Evolutionary conservation across 2,888 invertebrate species (phyloP).

Genomic region (Synergus umbraculus): DNA sequence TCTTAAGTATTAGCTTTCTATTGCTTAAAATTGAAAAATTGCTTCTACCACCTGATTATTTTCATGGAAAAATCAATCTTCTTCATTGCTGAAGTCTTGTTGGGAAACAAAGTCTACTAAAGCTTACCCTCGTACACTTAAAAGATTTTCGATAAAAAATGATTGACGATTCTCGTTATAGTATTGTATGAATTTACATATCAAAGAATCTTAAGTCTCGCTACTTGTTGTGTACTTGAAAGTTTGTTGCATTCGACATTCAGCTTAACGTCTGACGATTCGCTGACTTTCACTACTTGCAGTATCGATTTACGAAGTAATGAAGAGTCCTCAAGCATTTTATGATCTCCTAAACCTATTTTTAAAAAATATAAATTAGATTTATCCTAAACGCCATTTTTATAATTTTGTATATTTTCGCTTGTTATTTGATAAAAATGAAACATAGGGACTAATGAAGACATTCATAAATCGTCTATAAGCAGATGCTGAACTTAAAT

Average conservation of each 20-base stretch:
- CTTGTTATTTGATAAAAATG: neutral
- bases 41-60: slow-evolving; percentile 3
- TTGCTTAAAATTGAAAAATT: slow-evolving; percentile 12
- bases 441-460: neutral
- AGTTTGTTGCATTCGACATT: neutral
- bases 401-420: neutral
- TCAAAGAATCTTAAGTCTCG: slow-evolving; percentile 25
- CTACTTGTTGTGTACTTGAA: neutral
- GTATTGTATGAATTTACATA: neutral
- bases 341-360: neutral
- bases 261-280: neutral
- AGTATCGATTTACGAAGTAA: neutral
- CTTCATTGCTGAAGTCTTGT: neutral
- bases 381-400: too few relatives aligned
- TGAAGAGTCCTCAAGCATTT: neutral
- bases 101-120: neutral
- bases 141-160: slow-evolving; percentile 38
- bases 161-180: slow-evolving; percentile 27
- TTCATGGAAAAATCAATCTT: slow-evolving; percentile 30
- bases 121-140: neutral
- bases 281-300: slow-evolving; percentile 16
- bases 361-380: neutral
- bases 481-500: neutral
- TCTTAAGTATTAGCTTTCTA: neutral
- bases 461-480: neutral